Evolutionary conservation across 1,140 invertebrate species (phyloP).

Genomic region (Drosophila sp.): DNA sequence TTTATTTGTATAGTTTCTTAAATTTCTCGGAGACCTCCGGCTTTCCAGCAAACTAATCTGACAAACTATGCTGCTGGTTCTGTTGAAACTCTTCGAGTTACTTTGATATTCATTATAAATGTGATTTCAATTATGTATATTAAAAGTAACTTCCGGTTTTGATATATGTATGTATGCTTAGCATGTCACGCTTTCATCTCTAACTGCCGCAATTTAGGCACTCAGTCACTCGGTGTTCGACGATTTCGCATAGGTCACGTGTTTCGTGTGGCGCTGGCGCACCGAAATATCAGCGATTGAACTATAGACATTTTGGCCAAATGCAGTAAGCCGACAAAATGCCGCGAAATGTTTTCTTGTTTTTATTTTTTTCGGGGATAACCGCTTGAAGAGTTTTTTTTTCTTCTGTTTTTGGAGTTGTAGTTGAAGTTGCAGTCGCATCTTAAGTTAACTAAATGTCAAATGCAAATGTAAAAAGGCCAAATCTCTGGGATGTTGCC

Average conservation of each 20-base stretch:
- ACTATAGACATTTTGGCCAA: constrained; percentile 81
- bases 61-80: too few species aligned
- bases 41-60: too few species aligned
- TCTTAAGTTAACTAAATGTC: constrained; percentile 67
- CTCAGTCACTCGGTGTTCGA: constrained; percentile 13
- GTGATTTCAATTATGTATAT: not conserved
- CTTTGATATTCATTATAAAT: not conserved
- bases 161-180: not conserved
- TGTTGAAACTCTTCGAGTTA: not conserved
- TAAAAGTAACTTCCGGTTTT: not conserved
- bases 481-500: constrained; percentile 44
- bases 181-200: constrained; percentile 35
- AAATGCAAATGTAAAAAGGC: constrained; percentile 73
- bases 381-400: constrained; percentile 4
- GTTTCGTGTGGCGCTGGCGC: constrained; percentile 61
- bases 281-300: constrained; percentile 78
- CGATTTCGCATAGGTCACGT: constrained; percentile 67
- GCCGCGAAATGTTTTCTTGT: constrained; percentile 52
- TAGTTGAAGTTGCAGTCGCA: constrained; percentile 50
- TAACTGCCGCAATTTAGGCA: constrained; percentile 15
- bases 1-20: too few species aligned
- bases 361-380: constrained; percentile 28
- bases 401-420: constrained; percentile 6
- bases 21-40: too few species aligned
- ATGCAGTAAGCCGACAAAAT: constrained; percentile 71